Evolutionary conservation across 2,113 vertebrate species (phyloP), one percentile per base, ranked within the genome.

Genomic region (Phylloscopus trochiloides): DNA sequence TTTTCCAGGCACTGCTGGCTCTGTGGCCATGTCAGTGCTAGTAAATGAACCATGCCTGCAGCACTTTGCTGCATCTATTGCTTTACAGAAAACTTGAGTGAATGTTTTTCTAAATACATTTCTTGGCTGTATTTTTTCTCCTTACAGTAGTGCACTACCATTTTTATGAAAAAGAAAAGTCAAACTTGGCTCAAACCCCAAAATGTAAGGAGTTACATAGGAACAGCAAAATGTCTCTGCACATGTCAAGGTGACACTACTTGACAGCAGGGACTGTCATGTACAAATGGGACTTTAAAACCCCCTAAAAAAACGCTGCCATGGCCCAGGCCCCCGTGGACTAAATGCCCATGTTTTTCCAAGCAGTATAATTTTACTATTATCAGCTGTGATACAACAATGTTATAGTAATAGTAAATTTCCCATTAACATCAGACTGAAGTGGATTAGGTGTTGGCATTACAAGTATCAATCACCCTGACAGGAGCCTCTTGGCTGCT

Each of bases 401-500:
- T 13, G 5, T 42, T 51, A 66, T 2, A 40, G 34, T 14, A 55
- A 42, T 19, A 50, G 21, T 28, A 8, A 40, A 31, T 58, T 83
- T 80, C 42, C 42, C 12, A 15, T 50, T 58, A 68, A 13, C 21
- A 51, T 70, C 65, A 78, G 48, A 31, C 16, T 63, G 21, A 95
- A 73, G 19, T 19, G 43, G 29, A 83, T 83, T 18, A 38, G 16
- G 34, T 43, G 28, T 21, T 54, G 76, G 28, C 28, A 61, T 34
- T 40, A 59, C 0, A 1, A 28, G 7, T 13, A 9, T 19, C 40
- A 31, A 10, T 22, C 40, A n/a, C 47, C 31, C 29, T 10, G 24
- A 18, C 3, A 15, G 40, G 14, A 57, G 12, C 14, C 58, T 38
- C 0, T 2, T 0, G 2, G 43, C 50, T 20, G 26, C 34, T n/a